Evolutionary conservation across 1,140 invertebrate species (phyloP).

Genomic region (Heliconius congener): DNA sequence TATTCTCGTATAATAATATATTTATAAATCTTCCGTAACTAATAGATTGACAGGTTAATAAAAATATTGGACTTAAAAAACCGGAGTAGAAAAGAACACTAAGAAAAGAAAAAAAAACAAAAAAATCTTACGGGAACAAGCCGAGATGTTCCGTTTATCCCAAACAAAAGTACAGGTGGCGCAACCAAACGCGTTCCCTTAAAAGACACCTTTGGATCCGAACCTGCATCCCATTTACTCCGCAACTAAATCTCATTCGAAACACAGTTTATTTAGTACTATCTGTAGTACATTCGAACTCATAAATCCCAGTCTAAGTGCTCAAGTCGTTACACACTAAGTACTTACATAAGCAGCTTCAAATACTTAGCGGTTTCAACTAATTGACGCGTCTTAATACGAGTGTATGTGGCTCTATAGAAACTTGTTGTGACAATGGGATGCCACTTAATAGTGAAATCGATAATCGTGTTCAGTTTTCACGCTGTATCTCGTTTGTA

Average conservation of each 20-base stretch:
- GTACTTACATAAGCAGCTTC: constrained; percentile 41
- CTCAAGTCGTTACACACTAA: constrained; percentile 42
- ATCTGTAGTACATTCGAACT: constrained; percentile 14
- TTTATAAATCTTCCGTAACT: too few relatives aligned
- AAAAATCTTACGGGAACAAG: too few relatives aligned
- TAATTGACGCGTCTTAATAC: constrained; percentile 36
- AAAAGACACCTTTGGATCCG: background rate
- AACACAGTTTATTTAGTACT: background rate
- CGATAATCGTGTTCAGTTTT: background rate
- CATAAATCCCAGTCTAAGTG: constrained; percentile 40
- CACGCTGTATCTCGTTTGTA: background rate
- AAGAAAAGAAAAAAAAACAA: too few relatives aligned
- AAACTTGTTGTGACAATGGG: constrained; percentile 17
- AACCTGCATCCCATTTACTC: background rate
- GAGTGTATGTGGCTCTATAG: constrained; percentile 13
- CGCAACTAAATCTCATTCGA: background rate
- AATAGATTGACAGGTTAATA: too few relatives aligned
- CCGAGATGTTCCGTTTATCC: too few relatives aligned
- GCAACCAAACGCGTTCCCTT: too few relatives aligned
- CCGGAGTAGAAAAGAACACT: too few relatives aligned
- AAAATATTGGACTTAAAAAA: too few relatives aligned
- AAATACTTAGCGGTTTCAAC: constrained; percentile 40
- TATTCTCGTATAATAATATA: too few relatives aligned
- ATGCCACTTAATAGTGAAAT: background rate
- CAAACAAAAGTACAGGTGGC: too few relatives aligned